These are phyloP conservation scores for Hypercompe scribonia DNA, from an alignment of 2,888 invertebrate species.

Conservation along the genomic window DNA sequence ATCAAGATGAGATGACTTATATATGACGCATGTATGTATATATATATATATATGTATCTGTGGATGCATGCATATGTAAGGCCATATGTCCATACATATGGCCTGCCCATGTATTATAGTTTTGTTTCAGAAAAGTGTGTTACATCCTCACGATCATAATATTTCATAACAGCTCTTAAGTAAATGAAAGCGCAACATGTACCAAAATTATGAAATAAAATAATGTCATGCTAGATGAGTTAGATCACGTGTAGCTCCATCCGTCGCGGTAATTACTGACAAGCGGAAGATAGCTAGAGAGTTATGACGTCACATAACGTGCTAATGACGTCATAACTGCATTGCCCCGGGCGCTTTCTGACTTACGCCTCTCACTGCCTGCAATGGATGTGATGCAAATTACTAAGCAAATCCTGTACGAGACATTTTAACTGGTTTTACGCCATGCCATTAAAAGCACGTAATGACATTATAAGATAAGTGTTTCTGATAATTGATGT, in stretches of 20 bases:
- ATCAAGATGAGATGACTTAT: not conserved
- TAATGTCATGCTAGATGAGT: constrained; percentile 74
- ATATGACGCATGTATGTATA: not conserved
- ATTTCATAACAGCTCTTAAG: constrained; percentile 33
- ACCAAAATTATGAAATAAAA: constrained; percentile 58
- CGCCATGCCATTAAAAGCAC: constrained; percentile 52
- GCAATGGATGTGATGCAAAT: constrained; percentile 73
- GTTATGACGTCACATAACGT: constrained; percentile 83
- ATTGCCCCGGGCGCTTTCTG: constrained; percentile 72
- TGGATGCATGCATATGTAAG: not conserved
- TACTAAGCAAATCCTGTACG: constrained; percentile 63
- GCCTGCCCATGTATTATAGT: too few species aligned
- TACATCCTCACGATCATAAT: not conserved
- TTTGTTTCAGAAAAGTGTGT: not conserved
- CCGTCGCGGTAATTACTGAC: constrained; percentile 81
- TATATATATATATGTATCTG: too few species aligned
- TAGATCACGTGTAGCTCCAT: constrained; percentile 73
- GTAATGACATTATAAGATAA: constrained; percentile 47
- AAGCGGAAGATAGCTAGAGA: constrained; percentile 81
- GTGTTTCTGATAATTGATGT: constrained; percentile 39
- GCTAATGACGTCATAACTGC: constrained; percentile 85
- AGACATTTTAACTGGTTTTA: constrained; percentile 60
- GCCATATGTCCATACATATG: too few species aligned
- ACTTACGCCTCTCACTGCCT: constrained; percentile 65
- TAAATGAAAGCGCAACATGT: constrained; percentile 37